Conservation (phyloP, 2,797 vertebrate species). For the Eulemur coronatus region DNA sequence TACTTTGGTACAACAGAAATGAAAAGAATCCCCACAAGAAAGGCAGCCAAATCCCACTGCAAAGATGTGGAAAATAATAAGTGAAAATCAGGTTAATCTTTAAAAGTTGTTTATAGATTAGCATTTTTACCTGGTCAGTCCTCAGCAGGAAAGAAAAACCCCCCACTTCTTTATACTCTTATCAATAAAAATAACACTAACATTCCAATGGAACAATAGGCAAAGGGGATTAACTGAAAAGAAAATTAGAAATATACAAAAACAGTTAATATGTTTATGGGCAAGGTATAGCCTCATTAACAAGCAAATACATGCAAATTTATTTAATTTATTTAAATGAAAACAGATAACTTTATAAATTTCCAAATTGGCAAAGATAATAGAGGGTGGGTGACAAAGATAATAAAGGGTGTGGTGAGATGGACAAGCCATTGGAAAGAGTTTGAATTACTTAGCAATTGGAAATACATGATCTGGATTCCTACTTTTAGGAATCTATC, state of each 20-base stretch:
- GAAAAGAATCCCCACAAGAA: background rate
- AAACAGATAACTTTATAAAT: background rate
- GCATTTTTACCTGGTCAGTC: constrained; percentile 19
- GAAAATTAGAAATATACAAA: constrained; percentile 18
- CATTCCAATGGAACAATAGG: background rate
- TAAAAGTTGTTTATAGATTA: constrained; percentile 46
- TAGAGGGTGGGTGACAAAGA: background rate
- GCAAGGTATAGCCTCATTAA: background rate
- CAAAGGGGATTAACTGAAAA: constrained; percentile 34
- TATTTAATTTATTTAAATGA: background rate
- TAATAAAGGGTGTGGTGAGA: background rate
- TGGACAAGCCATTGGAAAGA: background rate
- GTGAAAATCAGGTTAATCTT: constrained; percentile 32
- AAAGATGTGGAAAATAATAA: constrained; percentile 15
- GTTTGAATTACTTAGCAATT: background rate
- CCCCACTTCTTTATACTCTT: background rate
- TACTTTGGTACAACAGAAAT: background rate
- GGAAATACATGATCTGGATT: background rate
- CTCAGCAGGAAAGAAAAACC: background rate
- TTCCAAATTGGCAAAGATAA: background rate
- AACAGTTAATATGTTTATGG: background rate
- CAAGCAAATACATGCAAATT: constrained; percentile 12
- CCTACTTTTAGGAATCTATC: background rate
- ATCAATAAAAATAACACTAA: constrained; percentile 47
- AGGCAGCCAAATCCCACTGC: background rate